Percentiles rank a stretch among this genome's conserved stretches.
Evolutionary conservation across 1,140 invertebrate species (phyloP).

Genomic region (Procambarus virginalis): DNA sequence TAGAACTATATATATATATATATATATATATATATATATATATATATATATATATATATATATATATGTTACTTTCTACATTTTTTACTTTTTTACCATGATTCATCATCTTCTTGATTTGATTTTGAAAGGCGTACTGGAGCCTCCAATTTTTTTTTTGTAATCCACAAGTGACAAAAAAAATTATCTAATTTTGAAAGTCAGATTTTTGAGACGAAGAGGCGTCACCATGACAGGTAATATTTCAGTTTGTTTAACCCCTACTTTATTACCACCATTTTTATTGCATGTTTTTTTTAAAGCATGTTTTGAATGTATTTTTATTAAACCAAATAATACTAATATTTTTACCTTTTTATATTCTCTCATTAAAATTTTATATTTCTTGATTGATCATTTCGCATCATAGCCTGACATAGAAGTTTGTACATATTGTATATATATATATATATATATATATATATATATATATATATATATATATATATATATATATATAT

Average conservation of each 20-base stretch:
- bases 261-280: conserved; percentile 11
- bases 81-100: conserved; percentile 23
- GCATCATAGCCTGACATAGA: conserved; percentile 18
- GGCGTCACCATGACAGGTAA: conserved; percentile 38
- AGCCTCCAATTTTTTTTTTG: conserved; percentile 22
- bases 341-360: background rate
- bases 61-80: background rate
- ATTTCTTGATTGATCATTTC: conserved; percentile 19
- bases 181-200: conserved; percentile 41
- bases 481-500: conserved; percentile 42
- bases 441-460: conserved; percentile 1
- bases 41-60: background rate
- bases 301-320: conserved; percentile 36
- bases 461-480: conserved; percentile 31
- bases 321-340: background rate
- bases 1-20: background rate
- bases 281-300: conserved; percentile 46
- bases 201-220: conserved; percentile 45
- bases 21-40: background rate
- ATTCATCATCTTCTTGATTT: conserved; percentile 22
- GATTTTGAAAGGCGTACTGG: conserved; percentile 1
- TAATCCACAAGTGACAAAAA: conserved; percentile 14
- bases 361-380: background rate
- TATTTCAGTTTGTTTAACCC: conserved; percentile 30
- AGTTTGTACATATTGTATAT: conserved; percentile 15